A percentile compares a stretch with the other conserved stretches of the same genome.
These are phyloP conservation scores for Actinostola sp. DNA, from an alignment of 92 coral and sea anemone genomes.

Conservation along the genomic window DNA sequence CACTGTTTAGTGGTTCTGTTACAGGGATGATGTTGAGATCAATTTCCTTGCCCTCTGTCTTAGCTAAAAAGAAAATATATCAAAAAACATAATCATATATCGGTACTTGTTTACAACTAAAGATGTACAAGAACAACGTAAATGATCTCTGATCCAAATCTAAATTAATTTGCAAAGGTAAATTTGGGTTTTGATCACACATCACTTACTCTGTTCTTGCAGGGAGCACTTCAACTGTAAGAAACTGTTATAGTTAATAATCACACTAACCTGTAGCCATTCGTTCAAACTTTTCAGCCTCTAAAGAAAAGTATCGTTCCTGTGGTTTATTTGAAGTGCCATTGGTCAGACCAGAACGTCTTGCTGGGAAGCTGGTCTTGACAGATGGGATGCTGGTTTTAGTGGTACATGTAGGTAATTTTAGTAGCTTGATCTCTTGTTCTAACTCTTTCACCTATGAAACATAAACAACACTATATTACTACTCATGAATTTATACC, in stretches of 20 bases:
- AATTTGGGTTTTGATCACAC: no score
- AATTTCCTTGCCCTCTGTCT: conserved; percentile 25
- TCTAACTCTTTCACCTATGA: conserved; percentile 32
- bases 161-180: no score
- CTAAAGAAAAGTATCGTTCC: conserved; percentile 42
- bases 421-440: conserved; percentile 23
- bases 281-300: conserved; percentile 48
- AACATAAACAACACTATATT: not conserved
- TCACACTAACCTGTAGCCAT: conserved; percentile 36
- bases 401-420: conserved; percentile 5
- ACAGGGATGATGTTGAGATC: conserved; percentile 67
- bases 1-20: conserved; percentile 69
- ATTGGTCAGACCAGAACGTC: not conserved
- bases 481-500: no score
- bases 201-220: not conserved
- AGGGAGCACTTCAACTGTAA: not conserved
- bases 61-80: conserved; percentile 7
- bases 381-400: not conserved
- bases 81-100: no score
- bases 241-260: not conserved
- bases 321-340: conserved; percentile 24
- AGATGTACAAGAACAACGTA: no score
- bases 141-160: no score
- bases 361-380: not conserved
- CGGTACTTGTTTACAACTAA: not conserved